Conservation (phyloP, 1,140 invertebrate species). For the Achatina immaculata region DNA sequence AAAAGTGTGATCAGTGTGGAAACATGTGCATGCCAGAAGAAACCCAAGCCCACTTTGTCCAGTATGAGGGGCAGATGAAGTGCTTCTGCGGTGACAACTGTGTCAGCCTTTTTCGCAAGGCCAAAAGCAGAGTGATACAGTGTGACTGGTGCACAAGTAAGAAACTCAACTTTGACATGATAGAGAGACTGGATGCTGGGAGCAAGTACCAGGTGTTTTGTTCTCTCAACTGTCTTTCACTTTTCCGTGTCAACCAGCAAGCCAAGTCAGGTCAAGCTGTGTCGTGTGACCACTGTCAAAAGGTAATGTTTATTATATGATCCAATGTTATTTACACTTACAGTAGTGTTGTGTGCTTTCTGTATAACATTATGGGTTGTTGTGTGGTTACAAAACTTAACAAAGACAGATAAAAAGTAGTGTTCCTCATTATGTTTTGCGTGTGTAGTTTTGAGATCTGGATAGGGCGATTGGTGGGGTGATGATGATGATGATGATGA, state of each 20-base stretch:
- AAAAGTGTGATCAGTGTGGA: constrained; percentile 72
- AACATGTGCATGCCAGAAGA: constrained; percentile 53
- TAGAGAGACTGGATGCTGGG: constrained; percentile 80
- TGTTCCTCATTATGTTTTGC: too few relatives aligned
- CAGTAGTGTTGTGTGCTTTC: too few relatives aligned
- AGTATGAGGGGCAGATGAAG: constrained; percentile 67
- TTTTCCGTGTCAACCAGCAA: constrained; percentile 74
- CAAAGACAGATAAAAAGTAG: too few relatives aligned
- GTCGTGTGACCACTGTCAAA: constrained; percentile 84
- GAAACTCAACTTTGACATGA: constrained; percentile 98
- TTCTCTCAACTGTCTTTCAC: constrained; percentile 89
- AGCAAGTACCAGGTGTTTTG: constrained; percentile 86
- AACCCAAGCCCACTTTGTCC: constrained; percentile 57
- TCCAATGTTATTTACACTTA: too few relatives aligned
- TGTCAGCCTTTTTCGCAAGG: constrained; percentile 83
- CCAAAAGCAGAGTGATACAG: constrained; percentile 85
- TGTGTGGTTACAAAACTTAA: too few relatives aligned
- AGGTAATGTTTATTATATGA: constrained; percentile 54
- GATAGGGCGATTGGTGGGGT: too few relatives aligned
- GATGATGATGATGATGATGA: too few relatives aligned
- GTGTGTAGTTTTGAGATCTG: too few relatives aligned
- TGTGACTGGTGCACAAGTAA: constrained; percentile 96
- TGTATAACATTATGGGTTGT: too few relatives aligned
- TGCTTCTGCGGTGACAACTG: constrained; percentile 81
- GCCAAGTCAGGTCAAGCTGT: constrained; percentile 58